Base-by-base conservation (phyloP, 2,888 invertebrate species). In the Physocephala rufipes region DNA sequence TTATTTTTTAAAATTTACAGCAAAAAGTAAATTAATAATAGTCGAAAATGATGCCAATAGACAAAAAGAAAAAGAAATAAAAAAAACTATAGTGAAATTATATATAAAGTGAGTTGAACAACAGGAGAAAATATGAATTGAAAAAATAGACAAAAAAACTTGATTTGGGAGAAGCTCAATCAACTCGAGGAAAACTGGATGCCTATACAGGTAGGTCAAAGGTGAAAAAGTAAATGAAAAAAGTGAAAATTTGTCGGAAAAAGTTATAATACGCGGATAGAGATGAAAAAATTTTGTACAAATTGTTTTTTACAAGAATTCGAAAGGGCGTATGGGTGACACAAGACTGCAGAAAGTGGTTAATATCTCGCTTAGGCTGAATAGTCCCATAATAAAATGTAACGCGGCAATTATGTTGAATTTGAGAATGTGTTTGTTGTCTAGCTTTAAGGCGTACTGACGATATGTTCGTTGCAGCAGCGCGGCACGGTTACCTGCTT, bases 121-220 rank as follows among this genome's bases (percentile, higher is more conserved):
- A 76, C 71, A 65, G 71, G 69, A 63, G 74, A 73, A 75, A 77
- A 79, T 76, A 78, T 79, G 78, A 76, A 75, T 72, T 77, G 74
- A 79, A 76, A 79, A 79, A 69, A 73, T 74, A 75, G 75, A 74
- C 74, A 79, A 77, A 67, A 68, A 68, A 68, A 61, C 62, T 68
- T 61, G 62, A 36, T 69, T 66, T 65, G 69, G 65, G 69, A 15
- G 58, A 66, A 69, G 68, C 67, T 61, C 64, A 58, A 55, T 61
- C 64, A 58, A 55, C 43, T 47, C 72, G 71, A 73, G 70, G 72
- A 74, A 72, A 75, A 67, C 71, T 74, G 72, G 74, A 81, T 79
- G 78, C 77, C 79, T 79, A 78, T 78, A 79, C 81, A 82, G 84
- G 84, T 85, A 84, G 85, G 85, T 84, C 84, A 83, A 84, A 82